These are phyloP conservation scores for Sycobia sp. DNA, from an alignment of 1,140 invertebrate species.

Conservation along the genomic window DNA sequence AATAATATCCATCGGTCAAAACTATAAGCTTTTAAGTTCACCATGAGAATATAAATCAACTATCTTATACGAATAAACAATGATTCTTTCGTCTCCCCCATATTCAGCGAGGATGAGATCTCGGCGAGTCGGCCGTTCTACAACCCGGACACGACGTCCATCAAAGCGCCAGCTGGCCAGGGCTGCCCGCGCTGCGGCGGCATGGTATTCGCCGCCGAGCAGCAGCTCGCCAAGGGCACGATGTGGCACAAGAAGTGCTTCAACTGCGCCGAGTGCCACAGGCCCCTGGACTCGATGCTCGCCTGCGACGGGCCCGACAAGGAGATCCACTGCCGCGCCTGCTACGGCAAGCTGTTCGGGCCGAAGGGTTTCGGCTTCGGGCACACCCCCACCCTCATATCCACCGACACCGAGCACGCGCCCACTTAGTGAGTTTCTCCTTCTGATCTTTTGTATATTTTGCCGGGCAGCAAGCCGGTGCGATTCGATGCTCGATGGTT, in stretches of 20 bases:
- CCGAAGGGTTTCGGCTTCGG: constrained; percentile 91
- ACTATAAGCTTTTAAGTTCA: too few species aligned
- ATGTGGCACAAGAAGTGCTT: constrained; percentile 97
- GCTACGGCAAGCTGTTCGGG: constrained; percentile 88
- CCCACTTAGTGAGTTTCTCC: constrained; percentile 72
- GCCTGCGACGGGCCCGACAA: constrained; percentile 88
- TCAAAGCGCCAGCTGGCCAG: constrained; percentile 84
- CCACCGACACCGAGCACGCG: constrained; percentile 73
- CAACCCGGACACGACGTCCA: constrained; percentile 84
- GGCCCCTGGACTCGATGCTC: constrained; percentile 90
- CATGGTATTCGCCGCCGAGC: constrained; percentile 92
- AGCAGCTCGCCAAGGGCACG: constrained; percentile 90
- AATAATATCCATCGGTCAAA: too few species aligned
- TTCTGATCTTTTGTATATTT: too few species aligned
- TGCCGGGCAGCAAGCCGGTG: too few species aligned
- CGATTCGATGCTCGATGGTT: too few species aligned
- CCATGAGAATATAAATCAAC: too few species aligned
- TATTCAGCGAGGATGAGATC: constrained; percentile 82
- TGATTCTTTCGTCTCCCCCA: too few species aligned
- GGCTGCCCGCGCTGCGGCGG: constrained; percentile 91
- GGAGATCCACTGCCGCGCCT: constrained; percentile 86
- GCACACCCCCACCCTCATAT: constrained; percentile 82
- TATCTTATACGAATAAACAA: too few species aligned
- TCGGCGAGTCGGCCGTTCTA: constrained; percentile 76
- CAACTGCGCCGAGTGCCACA: constrained; percentile 89